Evolutionary conservation across 2,888 invertebrate genomes (phyloP).

Genomic region (Pimpla rufipes): DNA sequence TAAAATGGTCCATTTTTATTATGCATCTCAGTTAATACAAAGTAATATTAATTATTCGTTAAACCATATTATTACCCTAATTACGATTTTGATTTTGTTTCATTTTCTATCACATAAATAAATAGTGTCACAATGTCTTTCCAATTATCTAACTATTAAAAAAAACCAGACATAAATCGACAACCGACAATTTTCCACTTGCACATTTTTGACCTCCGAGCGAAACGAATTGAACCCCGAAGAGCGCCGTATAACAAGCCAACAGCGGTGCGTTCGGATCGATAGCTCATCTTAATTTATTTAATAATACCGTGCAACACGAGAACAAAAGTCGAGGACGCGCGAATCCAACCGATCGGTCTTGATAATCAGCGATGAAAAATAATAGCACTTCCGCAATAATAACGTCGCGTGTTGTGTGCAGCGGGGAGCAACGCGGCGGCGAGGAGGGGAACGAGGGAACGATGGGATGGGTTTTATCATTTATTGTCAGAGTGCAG

Average conservation of each 20-base stretch:
- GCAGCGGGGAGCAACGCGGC: not conserved
- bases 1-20: no score
- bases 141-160: no score
- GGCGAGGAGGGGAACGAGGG: conserved; percentile 27
- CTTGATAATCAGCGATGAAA: conserved; percentile 51
- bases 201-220: no score
- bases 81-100: no score
- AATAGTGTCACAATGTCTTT: no score
- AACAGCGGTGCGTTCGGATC: not conserved
- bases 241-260: not conserved
- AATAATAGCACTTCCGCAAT: conserved; percentile 26
- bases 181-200: no score
- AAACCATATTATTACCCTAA: no score
- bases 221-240: not conserved
- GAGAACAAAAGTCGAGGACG: conserved; percentile 45
- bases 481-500: conserved; percentile 56
- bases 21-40: no score
- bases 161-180: no score
- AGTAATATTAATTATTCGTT: no score
- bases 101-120: no score
- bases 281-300: conserved; percentile 21
- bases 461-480: conserved; percentile 54
- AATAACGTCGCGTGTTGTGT: conserved; percentile 56
- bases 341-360: conserved; percentile 33
- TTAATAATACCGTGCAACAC: conserved; percentile 27